phyloP scores from a whole-genome alignment of 2,113 vertebrate genomes.

The Microtus oregoni region DNA sequence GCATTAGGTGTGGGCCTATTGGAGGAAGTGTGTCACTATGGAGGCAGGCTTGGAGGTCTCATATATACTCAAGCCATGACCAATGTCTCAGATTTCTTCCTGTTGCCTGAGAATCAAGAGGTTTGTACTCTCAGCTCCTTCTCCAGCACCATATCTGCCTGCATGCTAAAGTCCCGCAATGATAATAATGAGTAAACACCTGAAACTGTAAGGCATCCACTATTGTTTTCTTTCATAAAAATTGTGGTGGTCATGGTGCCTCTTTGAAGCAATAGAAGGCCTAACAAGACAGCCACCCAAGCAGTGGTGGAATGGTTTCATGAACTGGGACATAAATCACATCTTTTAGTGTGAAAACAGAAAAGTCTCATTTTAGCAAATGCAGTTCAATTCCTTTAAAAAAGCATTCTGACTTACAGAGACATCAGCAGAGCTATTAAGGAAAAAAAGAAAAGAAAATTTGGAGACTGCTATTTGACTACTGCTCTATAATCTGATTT shows the following conservation, averaged over 20 bases:
- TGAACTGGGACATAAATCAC: not conserved
- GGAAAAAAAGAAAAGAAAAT: conserved; percentile 60
- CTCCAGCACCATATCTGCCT: not conserved
- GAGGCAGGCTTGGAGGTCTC: not conserved
- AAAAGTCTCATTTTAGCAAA: conserved; percentile 52
- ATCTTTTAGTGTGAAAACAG: conserved; percentile 31
- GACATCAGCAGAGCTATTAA: conserved; percentile 69
- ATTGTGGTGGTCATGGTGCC: not conserved
- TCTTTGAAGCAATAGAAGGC: not conserved
- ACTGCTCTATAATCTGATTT: conserved; percentile 41
- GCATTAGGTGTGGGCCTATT: not conserved
- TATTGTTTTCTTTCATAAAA: not conserved
- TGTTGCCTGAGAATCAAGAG: not conserved
- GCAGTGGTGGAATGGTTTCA: not conserved
- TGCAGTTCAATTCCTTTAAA: conserved; percentile 32
- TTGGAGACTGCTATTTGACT: conserved; percentile 66
- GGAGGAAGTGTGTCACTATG: not conserved
- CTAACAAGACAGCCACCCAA: not conserved
- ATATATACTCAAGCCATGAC: not conserved
- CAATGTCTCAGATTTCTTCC: not conserved
- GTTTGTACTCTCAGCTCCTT: not conserved
- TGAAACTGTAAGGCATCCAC: not conserved
- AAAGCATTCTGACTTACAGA: conserved; percentile 60
- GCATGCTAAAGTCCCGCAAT: not conserved
- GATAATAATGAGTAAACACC: not conserved